Evolutionary conservation across 2,888 invertebrate species (phyloP), one percentile per base, ranked within the genome.

Genomic region (Tanypteryx hageni): DNA sequence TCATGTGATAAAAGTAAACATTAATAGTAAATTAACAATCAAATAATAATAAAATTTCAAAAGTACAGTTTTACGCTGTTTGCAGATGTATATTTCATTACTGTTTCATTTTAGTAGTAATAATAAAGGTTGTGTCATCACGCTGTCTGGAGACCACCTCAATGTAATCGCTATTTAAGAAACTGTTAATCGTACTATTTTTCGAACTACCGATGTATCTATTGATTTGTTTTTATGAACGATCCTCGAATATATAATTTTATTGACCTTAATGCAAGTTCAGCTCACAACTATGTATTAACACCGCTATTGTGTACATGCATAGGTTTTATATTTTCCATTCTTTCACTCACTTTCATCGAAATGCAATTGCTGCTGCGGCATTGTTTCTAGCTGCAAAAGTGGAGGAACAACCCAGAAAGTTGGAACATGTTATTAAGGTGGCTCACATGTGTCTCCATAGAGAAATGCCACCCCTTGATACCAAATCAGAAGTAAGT

Each of bases 311-410:
- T 94, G 99, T 99, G 92, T 99, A 99, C 95, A 99, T 99, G 99
- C 99, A 99, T 95, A 97, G 99, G 92, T 99, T 99, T 96, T 99
- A 99, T 96, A 99, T 99, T 96, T 99, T 98, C 96, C 99, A 99
- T 95, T 99, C 99, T 22, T 98, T 99, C 96, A 97, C 98, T 92
- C 98, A 98, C 95, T 99, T 99, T 95, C 98, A 99, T 95, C 97
- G 99, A 95, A 98, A 99, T 95, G 97, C 98, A 92, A 98, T 99
- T 95, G 98, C 99, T 14, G 97, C 99, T 8, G 99, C 99, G 8
- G 98, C 99, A 92, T 96, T 99, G 92, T 99, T 99, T 95, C 96
- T 99, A 94, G 99, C 99, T 93, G 99, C 99, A 93, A 99, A 99
- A 96, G 98, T 99, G 92, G 99, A 99, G 95, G 99, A 99, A 95